Evolutionary conservation across 2,888 invertebrate species (phyloP).

Genomic region (Cistogaster globosa): DNA sequence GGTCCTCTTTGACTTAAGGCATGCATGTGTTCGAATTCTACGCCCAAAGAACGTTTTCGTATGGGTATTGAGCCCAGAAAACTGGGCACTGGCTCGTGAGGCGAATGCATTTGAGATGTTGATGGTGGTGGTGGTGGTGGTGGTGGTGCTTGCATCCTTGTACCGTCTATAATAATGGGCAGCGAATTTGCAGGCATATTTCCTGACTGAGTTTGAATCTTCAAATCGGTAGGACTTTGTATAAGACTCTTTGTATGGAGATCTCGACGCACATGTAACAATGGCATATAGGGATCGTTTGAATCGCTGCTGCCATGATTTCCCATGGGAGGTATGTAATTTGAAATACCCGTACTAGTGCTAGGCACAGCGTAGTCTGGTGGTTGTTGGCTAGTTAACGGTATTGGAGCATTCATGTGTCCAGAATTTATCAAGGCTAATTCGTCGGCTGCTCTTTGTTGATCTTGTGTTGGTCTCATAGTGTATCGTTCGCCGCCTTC

Average conservation of each 20-base stretch:
- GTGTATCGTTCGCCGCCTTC: conserved; percentile 87
- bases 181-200: conserved; percentile 35
- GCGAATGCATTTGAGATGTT: conserved; percentile 79
- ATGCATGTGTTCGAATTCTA: conserved; percentile 76
- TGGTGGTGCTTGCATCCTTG: conserved; percentile 75
- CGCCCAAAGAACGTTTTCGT: conserved; percentile 80
- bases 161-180: conserved; percentile 58
- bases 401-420: not conserved
- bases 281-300: conserved; percentile 84
- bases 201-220: conserved; percentile 76
- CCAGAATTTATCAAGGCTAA: conserved; percentile 19
- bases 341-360: conserved; percentile 67
- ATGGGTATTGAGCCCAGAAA: conserved; percentile 82
- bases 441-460: conserved; percentile 76
- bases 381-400: conserved; percentile 66
- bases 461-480: conserved; percentile 88
- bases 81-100: conserved; percentile 82
- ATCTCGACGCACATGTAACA: conserved; percentile 90
- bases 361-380: conserved; percentile 69
- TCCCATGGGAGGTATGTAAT: conserved; percentile 71
- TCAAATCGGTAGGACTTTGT: conserved; percentile 63
- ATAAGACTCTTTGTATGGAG: conserved; percentile 84
- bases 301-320: conserved; percentile 71
- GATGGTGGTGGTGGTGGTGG: conserved; percentile 76
- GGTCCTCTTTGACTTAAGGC: conserved; percentile 70